Base-by-base conservation (phyloP, 1,140 invertebrate genomes). In the Acromyrmex charruanus region DNA sequence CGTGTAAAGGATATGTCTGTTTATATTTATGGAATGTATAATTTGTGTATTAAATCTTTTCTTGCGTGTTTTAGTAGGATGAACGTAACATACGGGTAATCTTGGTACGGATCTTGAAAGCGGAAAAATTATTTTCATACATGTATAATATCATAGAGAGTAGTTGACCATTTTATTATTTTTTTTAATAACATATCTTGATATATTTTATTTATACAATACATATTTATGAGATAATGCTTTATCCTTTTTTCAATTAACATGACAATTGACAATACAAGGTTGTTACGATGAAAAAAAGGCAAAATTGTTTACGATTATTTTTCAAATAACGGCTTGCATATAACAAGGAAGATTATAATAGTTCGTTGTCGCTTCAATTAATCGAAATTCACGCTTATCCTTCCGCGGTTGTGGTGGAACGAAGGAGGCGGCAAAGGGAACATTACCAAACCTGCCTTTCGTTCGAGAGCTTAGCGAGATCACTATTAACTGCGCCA, bases 381-480 rank as follows among this genome's bases (percentile, higher is more conserved):
- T 90, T 90, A 90, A 90, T 90, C 85, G 89, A 90, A 90, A 90
- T 90, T 90, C 88, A 90, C 86, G 88, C 77, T 90, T 90, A 90
- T 90, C 89, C 89, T 74, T 59, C 9, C 65, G 75, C 51, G 21
- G 65, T 80, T 18, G 72, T 21, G 51, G 21, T 1, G 44, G 53
- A 39, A 35, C 51, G 58, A 25, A 14, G 49, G 31, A 31, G 31
- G 44, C 35, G 69, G 61, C 35, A 72, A 59, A 65, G 44, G 58
- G 69, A 12, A 69, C 74, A 58, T 35, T 44, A 74, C 86, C 86
- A 84, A 90, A 90, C 89, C 75, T 85, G 86, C 89, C 89, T 91
- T 91, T 90, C 89, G 89, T 79, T 88, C 72, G 89, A 90, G 89
- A 90, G 89, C 89, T 90, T 90, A 90, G 86, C 77, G 87, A 90